These are phyloP conservation scores for Laticauda colubrina DNA, from an alignment of 2,113 vertebrate genomes.

Conservation along the genomic window DNA sequence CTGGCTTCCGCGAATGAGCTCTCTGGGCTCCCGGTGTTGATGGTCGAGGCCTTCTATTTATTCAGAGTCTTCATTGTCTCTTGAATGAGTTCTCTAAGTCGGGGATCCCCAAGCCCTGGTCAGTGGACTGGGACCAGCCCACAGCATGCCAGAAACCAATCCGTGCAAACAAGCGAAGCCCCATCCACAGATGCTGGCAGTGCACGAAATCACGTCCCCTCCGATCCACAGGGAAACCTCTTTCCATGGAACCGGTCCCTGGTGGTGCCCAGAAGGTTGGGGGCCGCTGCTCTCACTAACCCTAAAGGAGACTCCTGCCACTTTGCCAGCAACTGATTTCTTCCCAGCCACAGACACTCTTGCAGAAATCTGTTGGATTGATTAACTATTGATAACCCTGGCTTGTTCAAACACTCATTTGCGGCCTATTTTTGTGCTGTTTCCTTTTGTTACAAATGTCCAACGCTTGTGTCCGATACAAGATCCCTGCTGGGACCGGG, in stretches of 20 bases:
- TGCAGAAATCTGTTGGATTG: not conserved
- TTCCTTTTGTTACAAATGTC: accelerated
- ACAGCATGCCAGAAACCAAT: too few species aligned
- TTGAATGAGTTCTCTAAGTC: slow-evolving; percentile 60
- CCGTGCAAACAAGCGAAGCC: too few species aligned
- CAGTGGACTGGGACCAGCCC: too few species aligned
- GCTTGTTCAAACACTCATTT: accelerated
- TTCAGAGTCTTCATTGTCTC: slow-evolving; percentile 54
- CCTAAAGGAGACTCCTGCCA: slow-evolving; percentile 48
- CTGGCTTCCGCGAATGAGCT: slow-evolving; percentile 10
- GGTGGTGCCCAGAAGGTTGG: too few species aligned
- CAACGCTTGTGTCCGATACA: accelerated
- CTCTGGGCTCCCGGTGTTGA: slow-evolving; percentile 50
- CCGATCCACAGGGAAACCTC: too few species aligned
- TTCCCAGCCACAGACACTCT: slow-evolving; percentile 3
- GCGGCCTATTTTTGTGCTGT: not conserved
- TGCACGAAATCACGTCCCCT: too few species aligned
- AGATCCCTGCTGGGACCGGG: accelerated
- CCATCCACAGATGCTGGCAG: too few species aligned
- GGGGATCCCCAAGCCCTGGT: too few species aligned
- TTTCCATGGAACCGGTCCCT: too few species aligned
- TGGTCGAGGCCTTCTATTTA: slow-evolving; percentile 57
- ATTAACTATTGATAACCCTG: slow-evolving; percentile 39
- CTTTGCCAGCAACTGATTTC: slow-evolving; percentile 29
- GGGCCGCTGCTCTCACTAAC: slow-evolving; percentile 48